Evolutionary conservation across 2,797 vertebrate species (phyloP).

Genomic region (Phoebastria nigripes): DNA sequence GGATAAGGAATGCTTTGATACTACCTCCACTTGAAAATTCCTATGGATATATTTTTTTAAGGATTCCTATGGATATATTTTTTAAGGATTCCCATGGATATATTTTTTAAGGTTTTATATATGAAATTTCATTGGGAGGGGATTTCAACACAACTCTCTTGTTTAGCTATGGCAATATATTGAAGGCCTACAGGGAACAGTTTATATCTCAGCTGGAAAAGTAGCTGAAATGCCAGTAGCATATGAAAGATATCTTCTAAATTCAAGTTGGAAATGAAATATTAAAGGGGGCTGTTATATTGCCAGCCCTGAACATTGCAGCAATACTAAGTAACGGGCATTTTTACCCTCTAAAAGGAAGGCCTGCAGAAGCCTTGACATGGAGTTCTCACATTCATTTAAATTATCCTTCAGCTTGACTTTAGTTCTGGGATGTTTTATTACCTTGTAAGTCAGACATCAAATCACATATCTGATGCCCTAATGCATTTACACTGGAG

Average conservation of each 20-base stretch:
- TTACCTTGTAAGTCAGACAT: background rate
- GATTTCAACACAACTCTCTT: background rate
- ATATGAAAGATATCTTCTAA: background rate
- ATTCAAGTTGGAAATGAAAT: background rate
- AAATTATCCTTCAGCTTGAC: background rate
- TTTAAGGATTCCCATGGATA: background rate
- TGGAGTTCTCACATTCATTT: background rate
- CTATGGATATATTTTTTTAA: background rate
- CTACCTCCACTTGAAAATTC: background rate
- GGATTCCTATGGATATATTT: background rate
- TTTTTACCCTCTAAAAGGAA: background rate
- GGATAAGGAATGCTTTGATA: background rate
- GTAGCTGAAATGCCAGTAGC: background rate
- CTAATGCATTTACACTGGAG: background rate
- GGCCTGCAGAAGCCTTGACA: background rate
- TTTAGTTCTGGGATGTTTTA: background rate
- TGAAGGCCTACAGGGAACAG: background rate
- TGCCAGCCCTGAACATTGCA: background rate
- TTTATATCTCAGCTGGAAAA: background rate
- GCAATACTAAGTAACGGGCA: background rate
- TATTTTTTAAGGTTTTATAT: background rate
- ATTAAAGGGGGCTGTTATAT: background rate
- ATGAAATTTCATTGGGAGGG: background rate
- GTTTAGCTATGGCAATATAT: background rate
- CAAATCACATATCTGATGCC: background rate